Evolutionary conservation across 2,888 invertebrate species (phyloP).

Genomic region (Harpalus rubripes): DNA sequence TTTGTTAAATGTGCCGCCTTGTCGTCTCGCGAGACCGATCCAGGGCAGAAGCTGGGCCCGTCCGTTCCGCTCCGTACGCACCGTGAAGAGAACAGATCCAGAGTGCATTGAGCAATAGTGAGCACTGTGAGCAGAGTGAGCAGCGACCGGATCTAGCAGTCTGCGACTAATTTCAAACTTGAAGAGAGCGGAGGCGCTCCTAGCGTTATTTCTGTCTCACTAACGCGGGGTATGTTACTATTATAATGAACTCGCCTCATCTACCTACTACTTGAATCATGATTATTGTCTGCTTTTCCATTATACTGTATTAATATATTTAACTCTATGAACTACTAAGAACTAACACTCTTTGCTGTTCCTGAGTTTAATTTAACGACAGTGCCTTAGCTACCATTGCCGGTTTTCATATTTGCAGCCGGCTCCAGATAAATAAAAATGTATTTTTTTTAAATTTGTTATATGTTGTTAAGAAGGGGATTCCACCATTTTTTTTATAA

Average conservation of each 20-base stretch:
- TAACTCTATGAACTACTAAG: background rate
- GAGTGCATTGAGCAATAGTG: constrained; percentile 19
- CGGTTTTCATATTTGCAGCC: too few relatives aligned
- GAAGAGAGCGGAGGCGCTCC: background rate
- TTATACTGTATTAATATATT: background rate
- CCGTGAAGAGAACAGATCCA: constrained; percentile 64
- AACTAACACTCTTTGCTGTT: too few relatives aligned
- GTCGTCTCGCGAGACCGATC: constrained; percentile 71
- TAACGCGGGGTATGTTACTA: constrained; percentile 54
- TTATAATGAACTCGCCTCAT: constrained; percentile 24
- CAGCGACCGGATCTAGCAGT: constrained; percentile 21
- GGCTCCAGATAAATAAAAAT: too few relatives aligned
- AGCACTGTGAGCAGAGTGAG: background rate
- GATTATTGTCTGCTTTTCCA: background rate
- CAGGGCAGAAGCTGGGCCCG: constrained; percentile 10
- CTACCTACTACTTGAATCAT: background rate
- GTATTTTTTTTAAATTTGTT: too few relatives aligned
- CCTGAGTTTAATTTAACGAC: too few relatives aligned
- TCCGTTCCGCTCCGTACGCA: constrained; percentile 71
- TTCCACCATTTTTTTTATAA: too few relatives aligned
- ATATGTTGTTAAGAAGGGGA: too few relatives aligned
- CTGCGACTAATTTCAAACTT: constrained; percentile 62
- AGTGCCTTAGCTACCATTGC: too few relatives aligned
- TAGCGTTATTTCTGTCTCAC: constrained; percentile 44
- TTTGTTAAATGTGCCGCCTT: constrained; percentile 74